Base-by-base conservation (phyloP, 1,140 invertebrate species). In the Centruroides vittatus region DNA sequence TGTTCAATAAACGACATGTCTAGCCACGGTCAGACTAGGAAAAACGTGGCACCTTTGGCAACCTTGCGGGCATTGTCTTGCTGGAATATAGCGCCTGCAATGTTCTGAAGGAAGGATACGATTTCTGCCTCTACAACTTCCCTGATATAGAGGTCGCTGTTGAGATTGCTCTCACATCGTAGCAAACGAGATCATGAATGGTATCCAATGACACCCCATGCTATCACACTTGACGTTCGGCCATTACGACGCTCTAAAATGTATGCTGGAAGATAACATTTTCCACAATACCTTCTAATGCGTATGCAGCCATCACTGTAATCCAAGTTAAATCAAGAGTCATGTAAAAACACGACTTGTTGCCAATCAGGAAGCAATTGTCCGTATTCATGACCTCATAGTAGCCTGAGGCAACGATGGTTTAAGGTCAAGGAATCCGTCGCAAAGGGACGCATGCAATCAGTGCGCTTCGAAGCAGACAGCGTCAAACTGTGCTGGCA, bases 81-180 rank as follows among this genome's bases (percentile, higher is more conserved):
- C 36, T 57, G 56, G 56, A 57, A 57, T 57, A 57, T 47, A 57
- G 56, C 56, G n/a, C n/a, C 10, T 47, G 56, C 23, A 41, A n/a
- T 57, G 12, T n/a, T 41, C 56, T 57, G 47, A 41, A 57, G 34
- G 7, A 57, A 57, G 56, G n/a, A 41, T 57, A 57, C 8, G 9
- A 41, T 34, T 57, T 57, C 56, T 46, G 56, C 35, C 34, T 57
- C 47, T 57, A 57, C 6, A 47, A 41, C 12, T 57, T 57, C n/a
- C 10, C 23, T 51, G 10, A 34, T 51, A 10, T 51, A 51, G 50
- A 1, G 10, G 23, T 51, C 11, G 50, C 3, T 51, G 10, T 51
- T 51, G 50, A 51, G 50, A 51, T 51, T 51, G 11, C 23, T 23
- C 50, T 51, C 12, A 51, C 2, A 0, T 51, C 50, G 5, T 51